A percentile compares a stretch with the other conserved stretches of the same genome.
Evolutionary conservation across 2,888 invertebrate species (phyloP).

Genomic region (Rhopalosiphum nymphaeae): DNA sequence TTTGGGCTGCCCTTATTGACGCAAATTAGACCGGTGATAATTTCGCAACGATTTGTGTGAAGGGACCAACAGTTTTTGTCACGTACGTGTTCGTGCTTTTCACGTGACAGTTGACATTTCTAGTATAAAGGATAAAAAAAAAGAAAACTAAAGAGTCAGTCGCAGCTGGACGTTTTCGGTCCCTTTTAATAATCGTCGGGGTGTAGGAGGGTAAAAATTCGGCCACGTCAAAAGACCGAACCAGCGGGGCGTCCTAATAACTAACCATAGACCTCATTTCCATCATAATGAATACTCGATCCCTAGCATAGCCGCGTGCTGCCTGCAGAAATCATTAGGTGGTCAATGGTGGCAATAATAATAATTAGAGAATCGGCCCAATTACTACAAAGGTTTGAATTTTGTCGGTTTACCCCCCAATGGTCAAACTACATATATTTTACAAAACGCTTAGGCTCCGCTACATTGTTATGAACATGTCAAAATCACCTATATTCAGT

Average conservation of each 20-base stretch:
- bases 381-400: conserved; percentile 51
- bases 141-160: conserved; percentile 38
- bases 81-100: conserved; percentile 63
- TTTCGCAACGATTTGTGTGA: conserved; percentile 56
- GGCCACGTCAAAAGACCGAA: conserved; percentile 51
- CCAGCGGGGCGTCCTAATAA: conserved; percentile 49
- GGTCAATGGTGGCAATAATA: conserved; percentile 18
- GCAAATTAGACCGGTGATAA: conserved; percentile 56
- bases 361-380: conserved; percentile 52
- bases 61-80: conserved; percentile 60
- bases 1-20: conserved; percentile 38
- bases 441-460: not conserved
- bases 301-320: conserved; percentile 29
- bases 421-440: conserved; percentile 18
- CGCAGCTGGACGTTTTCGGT: conserved; percentile 60
- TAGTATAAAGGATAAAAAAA: conserved; percentile 47
- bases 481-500: not conserved
- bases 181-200: conserved; percentile 44
- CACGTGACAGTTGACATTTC: conserved; percentile 64
- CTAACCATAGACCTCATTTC: conserved; percentile 54
- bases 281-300: conserved; percentile 59
- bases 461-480: not conserved
- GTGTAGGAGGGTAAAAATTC: conserved; percentile 53
- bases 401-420: conserved; percentile 15
- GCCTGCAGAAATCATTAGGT: conserved; percentile 46